Evolutionary conservation across 2,797 vertebrate species (phyloP), one percentile per base, ranked within the genome.

Genomic region (Mormyrus hasselquistii): DNA sequence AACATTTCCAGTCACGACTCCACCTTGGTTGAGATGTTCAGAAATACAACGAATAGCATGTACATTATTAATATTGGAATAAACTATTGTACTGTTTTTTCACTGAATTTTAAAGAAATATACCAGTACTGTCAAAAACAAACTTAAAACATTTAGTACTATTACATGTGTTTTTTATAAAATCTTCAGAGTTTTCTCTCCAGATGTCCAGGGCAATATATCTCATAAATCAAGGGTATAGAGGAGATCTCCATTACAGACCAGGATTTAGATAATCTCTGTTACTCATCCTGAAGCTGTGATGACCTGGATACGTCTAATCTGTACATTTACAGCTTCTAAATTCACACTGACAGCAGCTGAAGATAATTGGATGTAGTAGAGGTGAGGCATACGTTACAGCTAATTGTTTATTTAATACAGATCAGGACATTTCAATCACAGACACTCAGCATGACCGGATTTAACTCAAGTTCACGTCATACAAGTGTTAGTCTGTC

Each of bases 401-500:
- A 55, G 4, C 14, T 4, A 50, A 49, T 85, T 12, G 29, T 55
- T 57, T 86, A 22, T 86, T 86, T 86, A 53, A 55, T 86, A 19
- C 49, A 19, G 82, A 29, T 84, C 41, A 84, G 19, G 22, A 84
- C 47, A 49, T 84, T 49, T 50, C 47, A 29, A n/a, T 83, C 0
- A 94, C 94, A 73, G 65, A 73, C 10, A 6, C 29, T 73, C 10
- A 73, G 10, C 22, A 62, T 69, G 25, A 69, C 65, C 4, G 65
- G 5, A 14, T 69, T 34, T 69, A 34, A 0, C 96, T 97, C 86
- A 44, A 19, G 38, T 44, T 79, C 73, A 79, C 6, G 38, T 44
- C 73, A 79, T 44, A 44, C 19, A 79, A 44, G 38, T 9, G 16
- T 79, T 41, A 44, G 44, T 44, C 73, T 79, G 73, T 79, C 73